phyloP scores from a whole-genome alignment of 2,113 vertebrate species.

The Phaetusa simplex region DNA sequence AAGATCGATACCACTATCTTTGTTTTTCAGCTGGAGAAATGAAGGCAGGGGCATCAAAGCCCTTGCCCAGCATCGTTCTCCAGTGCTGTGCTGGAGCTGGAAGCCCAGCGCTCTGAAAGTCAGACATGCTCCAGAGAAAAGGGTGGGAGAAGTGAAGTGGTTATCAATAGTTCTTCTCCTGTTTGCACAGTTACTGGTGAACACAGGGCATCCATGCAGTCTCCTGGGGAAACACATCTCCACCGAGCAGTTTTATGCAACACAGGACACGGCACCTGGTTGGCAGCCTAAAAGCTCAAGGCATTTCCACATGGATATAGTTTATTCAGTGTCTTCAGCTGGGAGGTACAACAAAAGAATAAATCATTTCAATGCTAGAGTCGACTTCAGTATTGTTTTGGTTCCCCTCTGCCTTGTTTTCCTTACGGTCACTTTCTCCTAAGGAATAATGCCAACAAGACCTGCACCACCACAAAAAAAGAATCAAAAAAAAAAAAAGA shows the following conservation, averaged over 20 bases:
- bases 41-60: background rate
- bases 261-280: background rate
- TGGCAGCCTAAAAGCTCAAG: background rate
- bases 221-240: background rate
- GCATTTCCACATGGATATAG: background rate
- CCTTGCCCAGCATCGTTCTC: background rate
- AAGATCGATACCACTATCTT: background rate
- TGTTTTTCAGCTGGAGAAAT: background rate
- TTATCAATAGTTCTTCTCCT: background rate
- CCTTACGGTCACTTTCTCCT: background rate
- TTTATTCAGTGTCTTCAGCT: background rate
- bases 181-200: background rate
- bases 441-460: background rate
- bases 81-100: background rate
- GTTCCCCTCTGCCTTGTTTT: background rate
- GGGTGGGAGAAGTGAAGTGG: background rate
- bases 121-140: background rate
- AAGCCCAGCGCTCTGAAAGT: background rate
- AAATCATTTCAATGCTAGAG: background rate
- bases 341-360: background rate
- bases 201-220: background rate
- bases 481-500: background rate
- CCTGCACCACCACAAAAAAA: background rate
- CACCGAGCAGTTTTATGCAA: fast-evolving
- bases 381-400: background rate